phyloP scores from a whole-genome alignment of 1,140 invertebrate species.

The Trissolcus basalis region DNA sequence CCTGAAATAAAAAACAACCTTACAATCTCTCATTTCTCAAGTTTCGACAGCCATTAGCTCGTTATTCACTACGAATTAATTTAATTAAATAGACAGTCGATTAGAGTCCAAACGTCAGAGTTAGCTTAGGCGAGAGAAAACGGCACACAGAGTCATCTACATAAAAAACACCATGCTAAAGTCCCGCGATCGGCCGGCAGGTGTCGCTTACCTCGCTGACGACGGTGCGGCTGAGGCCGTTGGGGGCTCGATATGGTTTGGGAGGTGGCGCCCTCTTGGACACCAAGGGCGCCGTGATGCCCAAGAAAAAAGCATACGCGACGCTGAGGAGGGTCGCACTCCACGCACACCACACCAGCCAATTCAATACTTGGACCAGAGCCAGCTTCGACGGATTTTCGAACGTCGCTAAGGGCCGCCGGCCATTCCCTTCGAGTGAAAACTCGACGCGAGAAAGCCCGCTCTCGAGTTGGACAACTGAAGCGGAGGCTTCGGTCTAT shows the following conservation, averaged over 20 bases:
- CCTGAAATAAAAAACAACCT: constrained; percentile 62
- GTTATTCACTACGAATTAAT: background rate
- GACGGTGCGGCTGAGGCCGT: background rate
- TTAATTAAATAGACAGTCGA: background rate
- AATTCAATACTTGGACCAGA: constrained; percentile 66
- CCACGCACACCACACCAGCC: constrained; percentile 70
- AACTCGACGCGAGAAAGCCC: background rate
- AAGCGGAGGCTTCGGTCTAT: constrained; percentile 50
- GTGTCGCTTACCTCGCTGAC: background rate
- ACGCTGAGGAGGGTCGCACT: constrained; percentile 59
- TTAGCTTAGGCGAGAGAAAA: background rate
- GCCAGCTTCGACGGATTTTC: constrained; percentile 65
- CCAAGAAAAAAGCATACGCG: constrained; percentile 68
- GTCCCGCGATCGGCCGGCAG: too few species aligned
- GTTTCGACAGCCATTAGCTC: background rate
- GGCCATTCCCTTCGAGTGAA: background rate
- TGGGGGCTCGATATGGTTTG: constrained; percentile 39
- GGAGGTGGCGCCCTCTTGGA: background rate
- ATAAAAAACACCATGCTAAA: background rate
- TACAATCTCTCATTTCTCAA: background rate
- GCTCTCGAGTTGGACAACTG: background rate
- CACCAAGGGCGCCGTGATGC: constrained; percentile 64
- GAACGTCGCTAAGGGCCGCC: background rate
- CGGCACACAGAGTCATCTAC: background rate
- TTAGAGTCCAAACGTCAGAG: background rate